phyloP scores from a whole-genome alignment of 2,113 vertebrate genomes.

The Brienomyrus brachyistius region DNA sequence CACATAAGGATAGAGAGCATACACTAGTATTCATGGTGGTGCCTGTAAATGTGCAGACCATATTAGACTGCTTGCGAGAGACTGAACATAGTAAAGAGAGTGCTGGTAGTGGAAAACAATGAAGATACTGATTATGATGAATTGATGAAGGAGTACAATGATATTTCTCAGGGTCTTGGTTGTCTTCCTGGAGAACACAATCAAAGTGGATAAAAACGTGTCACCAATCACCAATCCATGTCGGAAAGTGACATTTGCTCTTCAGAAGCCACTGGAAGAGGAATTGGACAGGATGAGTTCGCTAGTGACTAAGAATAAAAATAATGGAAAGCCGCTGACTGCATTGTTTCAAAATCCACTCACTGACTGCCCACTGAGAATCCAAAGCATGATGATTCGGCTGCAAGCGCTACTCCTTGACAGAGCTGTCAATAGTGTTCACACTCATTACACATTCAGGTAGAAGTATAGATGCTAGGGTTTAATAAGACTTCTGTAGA shows the following conservation, averaged over 20 bases:
- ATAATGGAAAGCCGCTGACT: background rate
- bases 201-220: background rate
- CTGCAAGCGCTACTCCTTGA: too few species aligned
- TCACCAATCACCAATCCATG: slow-evolving; percentile 4
- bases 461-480: too few species aligned
- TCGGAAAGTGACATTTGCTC: slow-evolving; percentile 12
- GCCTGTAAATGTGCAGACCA: background rate
- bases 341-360: too few species aligned
- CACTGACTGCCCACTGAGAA: too few species aligned
- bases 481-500: too few species aligned
- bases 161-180: slow-evolving; percentile 21
- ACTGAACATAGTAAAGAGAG: background rate
- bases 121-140: background rate
- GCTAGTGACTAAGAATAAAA: slow-evolving; percentile 2
- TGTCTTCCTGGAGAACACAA: slow-evolving; percentile 19
- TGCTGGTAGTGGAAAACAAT: background rate
- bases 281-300: background rate
- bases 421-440: too few species aligned
- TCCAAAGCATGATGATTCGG: too few species aligned
- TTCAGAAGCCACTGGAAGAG: background rate
- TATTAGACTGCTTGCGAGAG: slow-evolving; percentile 3
- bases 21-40: too few species aligned
- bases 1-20: background rate
- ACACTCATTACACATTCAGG: too few species aligned
- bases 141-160: slow-evolving; percentile 8